A percentile compares a stretch with the other conserved stretches of the same genome.
Evolutionary conservation across 1,140 invertebrate species (phyloP).

Genomic region (Ceratina australensis): DNA sequence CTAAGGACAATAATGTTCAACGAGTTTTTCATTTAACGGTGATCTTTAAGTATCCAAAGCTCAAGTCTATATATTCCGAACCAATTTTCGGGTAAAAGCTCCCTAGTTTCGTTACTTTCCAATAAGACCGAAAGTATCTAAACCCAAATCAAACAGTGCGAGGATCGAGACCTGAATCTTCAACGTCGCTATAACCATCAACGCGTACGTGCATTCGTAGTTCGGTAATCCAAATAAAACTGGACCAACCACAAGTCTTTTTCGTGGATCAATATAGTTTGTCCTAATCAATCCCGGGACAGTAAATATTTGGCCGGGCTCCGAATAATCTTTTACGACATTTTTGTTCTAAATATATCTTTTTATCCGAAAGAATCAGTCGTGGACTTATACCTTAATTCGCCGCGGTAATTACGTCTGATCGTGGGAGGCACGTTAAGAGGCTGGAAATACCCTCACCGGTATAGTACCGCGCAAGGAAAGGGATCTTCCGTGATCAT

Average conservation of each 20-base stretch:
- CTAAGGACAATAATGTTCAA: neutral
- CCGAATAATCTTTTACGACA: neutral
- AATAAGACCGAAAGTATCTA: neutral
- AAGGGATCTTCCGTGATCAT: slow-evolving; percentile 14
- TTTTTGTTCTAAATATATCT: neutral
- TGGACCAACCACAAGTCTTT: neutral
- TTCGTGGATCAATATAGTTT: slow-evolving; percentile 20
- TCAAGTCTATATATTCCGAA: neutral
- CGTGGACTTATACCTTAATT: neutral
- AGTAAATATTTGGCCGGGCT: neutral
- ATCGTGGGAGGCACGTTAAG: slow-evolving; percentile 33
- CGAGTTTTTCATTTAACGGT: neutral
- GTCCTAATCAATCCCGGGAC: neutral
- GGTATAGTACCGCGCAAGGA: neutral
- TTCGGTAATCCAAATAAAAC: neutral
- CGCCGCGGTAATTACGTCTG: neutral
- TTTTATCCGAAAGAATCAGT: too few relatives aligned
- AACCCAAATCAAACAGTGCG: neutral
- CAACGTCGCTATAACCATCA: neutral
- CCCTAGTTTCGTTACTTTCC: neutral
- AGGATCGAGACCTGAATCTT: neutral
- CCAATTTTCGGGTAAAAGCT: neutral
- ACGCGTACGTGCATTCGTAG: neutral
- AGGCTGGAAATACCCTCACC: slow-evolving; percentile 27
- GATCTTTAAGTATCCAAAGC: neutral